Conservation (phyloP, 2,113 vertebrate genomes). For the Suricata suricatta region DNA sequence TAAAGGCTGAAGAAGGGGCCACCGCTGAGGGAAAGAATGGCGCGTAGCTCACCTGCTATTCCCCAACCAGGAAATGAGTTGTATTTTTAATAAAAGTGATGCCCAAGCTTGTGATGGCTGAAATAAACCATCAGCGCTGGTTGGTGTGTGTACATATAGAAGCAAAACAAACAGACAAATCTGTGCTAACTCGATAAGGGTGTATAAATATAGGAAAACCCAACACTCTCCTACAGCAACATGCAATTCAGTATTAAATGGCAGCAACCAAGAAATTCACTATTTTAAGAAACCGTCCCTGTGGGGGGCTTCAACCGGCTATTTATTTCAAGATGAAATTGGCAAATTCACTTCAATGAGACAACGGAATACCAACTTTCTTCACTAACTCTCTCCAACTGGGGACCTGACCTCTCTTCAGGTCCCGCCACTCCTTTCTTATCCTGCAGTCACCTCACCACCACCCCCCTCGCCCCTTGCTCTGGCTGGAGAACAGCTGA, state of each 20-base stretch:
- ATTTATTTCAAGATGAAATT: neutral
- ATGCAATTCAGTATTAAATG: slow-evolving; percentile 9
- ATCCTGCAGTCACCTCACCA: neutral
- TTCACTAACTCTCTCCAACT: neutral
- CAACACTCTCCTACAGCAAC: neutral
- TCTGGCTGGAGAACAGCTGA: neutral
- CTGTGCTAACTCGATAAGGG: slow-evolving; percentile 54
- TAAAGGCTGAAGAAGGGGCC: neutral
- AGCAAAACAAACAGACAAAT: slow-evolving; percentile 70
- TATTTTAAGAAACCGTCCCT: slow-evolving; percentile 28
- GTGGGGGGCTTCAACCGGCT: neutral
- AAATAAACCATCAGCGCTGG: neutral
- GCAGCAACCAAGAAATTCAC: neutral
- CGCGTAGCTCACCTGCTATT: neutral
- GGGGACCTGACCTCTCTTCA: neutral
- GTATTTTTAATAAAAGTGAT: slow-evolving; percentile 18
- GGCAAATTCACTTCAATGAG: neutral
- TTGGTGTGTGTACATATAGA: neutral
- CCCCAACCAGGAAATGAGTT: slow-evolving; percentile 20
- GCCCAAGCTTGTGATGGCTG: neutral
- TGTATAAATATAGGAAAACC: slow-evolving; percentile 43
- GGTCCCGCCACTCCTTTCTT: neutral
- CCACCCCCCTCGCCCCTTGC: neutral
- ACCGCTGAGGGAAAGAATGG: rapidly evolving
- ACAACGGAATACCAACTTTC: neutral